Conservation (phyloP, 1,140 invertebrate genomes). For the Agrilus planipennis region DNA sequence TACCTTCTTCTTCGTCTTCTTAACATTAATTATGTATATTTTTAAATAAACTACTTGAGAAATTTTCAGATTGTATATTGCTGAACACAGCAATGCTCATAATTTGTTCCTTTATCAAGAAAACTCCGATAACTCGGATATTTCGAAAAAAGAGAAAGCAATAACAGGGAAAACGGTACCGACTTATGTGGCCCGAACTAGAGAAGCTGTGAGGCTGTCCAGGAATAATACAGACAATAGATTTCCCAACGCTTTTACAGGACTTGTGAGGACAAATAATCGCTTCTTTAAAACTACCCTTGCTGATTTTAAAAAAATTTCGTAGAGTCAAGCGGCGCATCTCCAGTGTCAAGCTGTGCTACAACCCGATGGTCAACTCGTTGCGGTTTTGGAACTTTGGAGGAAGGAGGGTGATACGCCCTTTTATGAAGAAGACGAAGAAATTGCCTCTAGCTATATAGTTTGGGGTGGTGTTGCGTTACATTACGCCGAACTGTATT, state of each 20-base stretch:
- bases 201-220: conserved; percentile 36
- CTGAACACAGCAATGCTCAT: conserved; percentile 19
- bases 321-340: conserved; percentile 29
- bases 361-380: conserved; percentile 42
- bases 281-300: too few species aligned
- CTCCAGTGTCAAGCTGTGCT: conserved; percentile 43
- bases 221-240: conserved; percentile 33
- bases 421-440: conserved; percentile 56
- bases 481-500: conserved; percentile 48
- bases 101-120: conserved; percentile 28
- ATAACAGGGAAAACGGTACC: conserved; percentile 30
- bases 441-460: conserved; percentile 47
- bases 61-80: conserved; percentile 23
- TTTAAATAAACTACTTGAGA: too few species aligned
- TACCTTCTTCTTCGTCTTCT: too few species aligned
- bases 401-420: conserved; percentile 27
- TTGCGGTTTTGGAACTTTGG: conserved; percentile 42
- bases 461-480: conserved; percentile 52
- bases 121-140: conserved; percentile 16
- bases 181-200: conserved; percentile 38
- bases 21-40: too few species aligned
- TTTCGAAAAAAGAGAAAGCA: conserved; percentile 22
- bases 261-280: too few species aligned
- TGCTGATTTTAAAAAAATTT: too few species aligned
- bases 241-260: conserved; percentile 39